Evolutionary conservation across 2,888 invertebrate species (phyloP).

Genomic region (Drosophila putrida): DNA sequence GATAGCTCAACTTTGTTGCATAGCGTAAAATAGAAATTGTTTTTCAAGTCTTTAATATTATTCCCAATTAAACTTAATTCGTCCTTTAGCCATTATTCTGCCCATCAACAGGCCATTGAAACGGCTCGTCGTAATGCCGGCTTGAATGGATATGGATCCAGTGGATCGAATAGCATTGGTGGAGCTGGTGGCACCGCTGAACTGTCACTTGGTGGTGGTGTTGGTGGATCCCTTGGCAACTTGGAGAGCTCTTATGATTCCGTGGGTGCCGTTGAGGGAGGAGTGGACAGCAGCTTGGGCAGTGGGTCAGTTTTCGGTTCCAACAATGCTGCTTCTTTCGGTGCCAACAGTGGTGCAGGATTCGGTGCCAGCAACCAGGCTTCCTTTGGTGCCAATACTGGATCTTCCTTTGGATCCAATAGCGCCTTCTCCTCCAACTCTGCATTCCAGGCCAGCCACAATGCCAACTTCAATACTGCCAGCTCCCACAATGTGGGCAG

Average conservation of each 20-base stretch:
- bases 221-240: conserved; percentile 48
- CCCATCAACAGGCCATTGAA: conserved; percentile 83
- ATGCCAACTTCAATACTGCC: conserved; percentile 67
- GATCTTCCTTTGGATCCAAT: conserved; percentile 62
- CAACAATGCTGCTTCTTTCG: conserved; percentile 70
- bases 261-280: conserved; percentile 66
- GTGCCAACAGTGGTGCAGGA: conserved; percentile 68
- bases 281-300: conserved; percentile 30
- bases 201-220: conserved; percentile 16
- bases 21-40: background rate
- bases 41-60: background rate
- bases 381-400: conserved; percentile 40
- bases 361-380: conserved; percentile 59
- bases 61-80: background rate
- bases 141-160: conserved; percentile 24
- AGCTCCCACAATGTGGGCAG: conserved; percentile 59
- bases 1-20: conserved; percentile 6
- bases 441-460: conserved; percentile 66
- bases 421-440: conserved; percentile 60
- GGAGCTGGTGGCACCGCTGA: conserved; percentile 41
- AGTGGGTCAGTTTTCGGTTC: conserved; percentile 47
- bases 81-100: conserved; percentile 77
- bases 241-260: conserved; percentile 67
- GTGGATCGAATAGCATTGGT: conserved; percentile 46
- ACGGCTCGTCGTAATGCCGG: conserved; percentile 76